Base-by-base conservation (phyloP, 2,113 vertebrate species). In the Indri indri region DNA sequence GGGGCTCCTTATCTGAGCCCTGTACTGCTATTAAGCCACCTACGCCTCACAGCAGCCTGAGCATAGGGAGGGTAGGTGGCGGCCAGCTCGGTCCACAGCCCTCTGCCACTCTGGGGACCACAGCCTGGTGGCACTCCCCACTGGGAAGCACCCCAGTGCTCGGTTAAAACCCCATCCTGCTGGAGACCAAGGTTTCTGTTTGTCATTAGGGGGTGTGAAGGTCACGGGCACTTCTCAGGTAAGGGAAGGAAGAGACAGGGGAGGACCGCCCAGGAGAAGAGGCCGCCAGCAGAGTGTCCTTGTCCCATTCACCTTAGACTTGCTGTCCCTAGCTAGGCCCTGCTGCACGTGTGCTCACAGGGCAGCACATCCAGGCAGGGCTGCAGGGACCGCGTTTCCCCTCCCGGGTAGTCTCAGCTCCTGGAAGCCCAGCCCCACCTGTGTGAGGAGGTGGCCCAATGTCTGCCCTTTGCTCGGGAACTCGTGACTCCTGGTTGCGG, bases 141-240 rank as follows among this genome's bases (percentile, higher is more conserved):
- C 17, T 18, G 52, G 17, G 17, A 54, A 54, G 52, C 52, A 47
- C 52, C 17, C 52, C 52, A 54, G 52, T 54, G 52, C 52, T 87
- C 73, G 25, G 34, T 13, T 42, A 5, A 42, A 65, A 7, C 20
- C 71, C 37, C 0, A 0, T 42, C 57, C 30, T 18, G 3, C 0
- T 6, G 54, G 59, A 70, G 59, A n/a, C 52, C 32, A n/a, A 71
- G 23, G 2, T 25, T 2, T 59, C 34, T 76, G 20, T 40, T 47
- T n/a, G 2, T 18, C 18, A 17, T 30, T 3, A 57, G 47, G 45
- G 16, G 12, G 10, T 10, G 0, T 42, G 27, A 57, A 25, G 11
- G 16, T 42, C 57, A 5, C 14, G 20, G 66, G 2, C 10, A 32
- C 32, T n/a, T 83, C 18, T 57, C 16, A 59, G 30, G 40, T 9